A percentile compares a stretch with the other conserved stretches of the same genome.
These are phyloP conservation scores for Crax fasciolata DNA, from an alignment of 2,797 vertebrate species.

Conservation along the genomic window DNA sequence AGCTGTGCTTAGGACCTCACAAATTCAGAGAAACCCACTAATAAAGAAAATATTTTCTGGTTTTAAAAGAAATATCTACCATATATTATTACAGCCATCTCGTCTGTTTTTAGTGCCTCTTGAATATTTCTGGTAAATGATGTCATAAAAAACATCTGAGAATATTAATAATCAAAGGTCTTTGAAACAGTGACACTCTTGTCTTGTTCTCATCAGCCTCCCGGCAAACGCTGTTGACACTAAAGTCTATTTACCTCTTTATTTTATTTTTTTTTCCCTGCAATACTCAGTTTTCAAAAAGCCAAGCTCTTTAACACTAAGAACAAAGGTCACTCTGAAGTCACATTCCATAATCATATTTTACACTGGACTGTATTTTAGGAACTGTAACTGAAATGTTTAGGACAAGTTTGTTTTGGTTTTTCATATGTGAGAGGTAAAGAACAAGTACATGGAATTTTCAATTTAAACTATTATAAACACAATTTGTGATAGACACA, in stretches of 20 bases:
- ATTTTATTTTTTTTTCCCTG: not conserved
- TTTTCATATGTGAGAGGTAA: not conserved
- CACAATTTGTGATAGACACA: not conserved
- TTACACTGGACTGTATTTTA: not conserved
- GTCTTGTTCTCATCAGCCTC: not conserved
- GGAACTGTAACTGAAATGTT: not conserved
- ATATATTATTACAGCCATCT: not conserved
- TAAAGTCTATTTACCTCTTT: not conserved
- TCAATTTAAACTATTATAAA: not conserved
- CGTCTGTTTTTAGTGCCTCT: not conserved
- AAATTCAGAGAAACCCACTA: slow-evolving; percentile 7
- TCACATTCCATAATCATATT: not conserved
- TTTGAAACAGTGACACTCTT: slow-evolving; percentile 29
- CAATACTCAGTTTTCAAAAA: not conserved
- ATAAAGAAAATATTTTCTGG: not conserved
- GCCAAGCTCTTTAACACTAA: not conserved
- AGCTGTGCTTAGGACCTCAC: not conserved
- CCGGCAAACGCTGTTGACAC: slow-evolving; percentile 22
- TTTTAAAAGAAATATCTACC: not conserved
- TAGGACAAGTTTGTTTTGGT: not conserved
- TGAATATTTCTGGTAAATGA: slow-evolving; percentile 40
- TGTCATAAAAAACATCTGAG: slow-evolving; percentile 27
- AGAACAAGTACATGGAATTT: not conserved
- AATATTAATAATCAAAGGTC: slow-evolving; percentile 9
- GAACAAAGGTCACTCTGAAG: not conserved